Base-by-base conservation (phyloP, 2,797 vertebrate species). In the Lophotriccus pileatus region DNA sequence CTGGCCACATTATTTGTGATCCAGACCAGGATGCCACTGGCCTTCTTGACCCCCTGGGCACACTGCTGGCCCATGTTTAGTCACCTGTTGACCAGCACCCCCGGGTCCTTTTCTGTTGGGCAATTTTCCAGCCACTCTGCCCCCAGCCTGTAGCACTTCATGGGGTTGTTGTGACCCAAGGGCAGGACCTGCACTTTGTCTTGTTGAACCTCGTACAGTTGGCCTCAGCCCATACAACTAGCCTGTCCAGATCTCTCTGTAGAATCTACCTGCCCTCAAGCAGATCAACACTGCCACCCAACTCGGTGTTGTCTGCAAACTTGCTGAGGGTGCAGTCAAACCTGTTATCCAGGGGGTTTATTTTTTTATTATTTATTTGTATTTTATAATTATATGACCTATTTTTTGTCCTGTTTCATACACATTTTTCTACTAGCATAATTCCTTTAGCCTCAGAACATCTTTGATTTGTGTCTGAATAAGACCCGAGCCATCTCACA, bases 71-170 rank as follows among this genome's bases (percentile, higher is more conserved):
- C 58, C 7, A 4, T 6, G 21, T 52, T 66, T 34, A 52, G 20
- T 21, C 0, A 0, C 8, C 37, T 50, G 12, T 9, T 63, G 3
- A 50, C 17, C 15, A 53, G 12, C 50, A 34, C 8, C 0, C 2
- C 34, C 25, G 32, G 10, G 15, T 34, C n/a, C 58, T 52, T 77
- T 64, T 34, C 50, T 52, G 17, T 34, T 28, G 19, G 9, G 30
- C 2, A 52, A 24, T 34, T 52, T 59, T 46, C 17, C 25, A 46
- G 17, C 3, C 15, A 8, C 44, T 32, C 24, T 41, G 12, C n/a
- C 15, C 39, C 9, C 12, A 7, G 12, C 19, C 24, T 52, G 30
- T 14, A 32, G 3, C 18, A 39, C 24, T 56, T 15, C 20, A 22
- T 23, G 24, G 12, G 17, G 4, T 70, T 77, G 14, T 58, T 41